Base-by-base conservation (phyloP, 2,113 vertebrate species). In the Osmerus eperlanus region DNA sequence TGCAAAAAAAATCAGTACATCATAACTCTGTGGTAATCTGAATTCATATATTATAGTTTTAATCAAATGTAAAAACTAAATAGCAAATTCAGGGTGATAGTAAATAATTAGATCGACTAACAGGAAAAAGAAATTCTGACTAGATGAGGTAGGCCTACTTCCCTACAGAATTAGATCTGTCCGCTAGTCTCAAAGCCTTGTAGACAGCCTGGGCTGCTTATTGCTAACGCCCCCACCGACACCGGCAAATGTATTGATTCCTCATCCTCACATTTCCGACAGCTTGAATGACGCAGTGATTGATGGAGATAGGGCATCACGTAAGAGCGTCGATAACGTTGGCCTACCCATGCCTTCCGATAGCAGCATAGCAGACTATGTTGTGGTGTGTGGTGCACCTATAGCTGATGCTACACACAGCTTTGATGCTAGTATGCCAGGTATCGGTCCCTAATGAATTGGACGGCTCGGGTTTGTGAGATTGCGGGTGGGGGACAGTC, bases 61-160 rank as follows among this genome's bases (percentile, higher is more conserved):
- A 47, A 12, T 11, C 41, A 47, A 47, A 47, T 12, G 41, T 7
- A 12, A 47, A 47, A 47, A 7, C 41, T 1, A 47, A 47, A 47
- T 12, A 7, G 41, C 41, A 47, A 47, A 47, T 41, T 4, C 32
- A 23, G 54, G 61, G 68, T 73, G 61, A 36, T 36, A 9, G 63
- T 72, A 76, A 82, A 87, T 86, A 78, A 62, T 81, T 74, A 84
- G 5, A 82, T 80, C 85, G 68, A 79, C 36, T 36, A 18, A 71
- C 67, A 84, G 71, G 12, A 47, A 47, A 47, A 47, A 47, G 12
- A 5, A 47, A 6, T 36, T 36, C 32, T 36, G 4, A 6, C 5
- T 6, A 36, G 32, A 36, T 36, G 32, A 36, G 32, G 71, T 25
- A 21, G 29, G 75, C 79, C 41, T 47, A 67, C 55, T 66, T 60